These are phyloP conservation scores for Mycalesis mineus DNA, from an alignment of 2,888 invertebrate genomes.

Conservation along the genomic window DNA sequence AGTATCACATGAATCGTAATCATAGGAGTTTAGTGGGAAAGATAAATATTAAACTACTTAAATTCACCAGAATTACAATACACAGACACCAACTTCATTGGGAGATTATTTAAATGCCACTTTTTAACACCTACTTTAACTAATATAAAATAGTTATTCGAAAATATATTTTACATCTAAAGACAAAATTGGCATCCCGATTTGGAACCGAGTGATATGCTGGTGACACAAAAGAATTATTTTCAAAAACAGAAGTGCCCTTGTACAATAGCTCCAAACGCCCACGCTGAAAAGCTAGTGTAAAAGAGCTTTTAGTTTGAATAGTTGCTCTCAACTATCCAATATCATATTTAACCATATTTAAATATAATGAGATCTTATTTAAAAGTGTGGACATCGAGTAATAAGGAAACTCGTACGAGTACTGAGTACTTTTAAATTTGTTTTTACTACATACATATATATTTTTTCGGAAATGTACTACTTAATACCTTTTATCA, in stretches of 20 bases:
- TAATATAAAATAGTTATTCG: slow-evolving; percentile 32
- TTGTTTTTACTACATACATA: background rate
- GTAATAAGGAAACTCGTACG: slow-evolving; percentile 12
- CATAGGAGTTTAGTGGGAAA: slow-evolving; percentile 39
- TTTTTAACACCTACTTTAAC: slow-evolving; percentile 26
- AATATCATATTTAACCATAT: slow-evolving; percentile 28
- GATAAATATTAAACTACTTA: slow-evolving; percentile 58
- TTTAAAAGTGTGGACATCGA: slow-evolving; percentile 39
- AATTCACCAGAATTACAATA: slow-evolving; percentile 24
- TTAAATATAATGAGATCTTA: slow-evolving; percentile 50
- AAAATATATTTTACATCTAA: slow-evolving; percentile 25
- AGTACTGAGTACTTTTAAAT: slow-evolving; percentile 11
- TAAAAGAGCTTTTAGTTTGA: background rate
- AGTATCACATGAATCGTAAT: slow-evolving; percentile 70
- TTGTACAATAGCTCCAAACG: too few relatives aligned
- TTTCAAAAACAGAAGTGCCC: background rate
- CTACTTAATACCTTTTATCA: slow-evolving; percentile 9
- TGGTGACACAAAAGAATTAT: background rate
- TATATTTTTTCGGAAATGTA: slow-evolving; percentile 2
- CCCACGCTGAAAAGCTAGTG: background rate
- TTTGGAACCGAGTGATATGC: slow-evolving; percentile 25
- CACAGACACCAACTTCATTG: slow-evolving; percentile 18
- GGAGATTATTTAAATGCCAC: slow-evolving; percentile 27
- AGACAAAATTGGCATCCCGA: slow-evolving; percentile 20
- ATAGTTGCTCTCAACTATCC: slow-evolving; percentile 6